Evolutionary conservation across 2,797 vertebrate species (phyloP).

Genomic region (Alosa sapidissima): DNA sequence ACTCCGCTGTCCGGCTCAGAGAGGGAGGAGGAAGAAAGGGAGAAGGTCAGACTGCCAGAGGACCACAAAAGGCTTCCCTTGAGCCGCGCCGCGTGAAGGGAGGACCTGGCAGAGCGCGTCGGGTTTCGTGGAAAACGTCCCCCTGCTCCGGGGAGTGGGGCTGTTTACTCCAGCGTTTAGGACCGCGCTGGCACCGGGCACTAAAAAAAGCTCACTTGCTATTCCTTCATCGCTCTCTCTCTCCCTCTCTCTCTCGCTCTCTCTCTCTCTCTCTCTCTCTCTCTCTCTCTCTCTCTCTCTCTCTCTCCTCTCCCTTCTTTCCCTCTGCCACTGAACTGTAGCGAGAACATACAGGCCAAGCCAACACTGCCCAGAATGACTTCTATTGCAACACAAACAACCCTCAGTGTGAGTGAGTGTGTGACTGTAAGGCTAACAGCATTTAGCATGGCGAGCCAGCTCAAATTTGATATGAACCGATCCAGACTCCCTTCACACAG

Average conservation of each 20-base stretch:
- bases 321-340: not conserved
- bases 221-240: not conserved
- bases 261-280: slow-evolving; percentile 1
- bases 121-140: not conserved
- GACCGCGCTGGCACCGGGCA: not conserved
- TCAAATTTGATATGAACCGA: not conserved
- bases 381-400: slow-evolving; percentile 1
- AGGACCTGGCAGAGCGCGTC: not conserved
- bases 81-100: not conserved
- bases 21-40: not conserved
- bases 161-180: not conserved
- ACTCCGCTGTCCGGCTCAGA: not conserved
- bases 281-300: not conserved
- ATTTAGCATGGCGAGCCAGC: not conserved
- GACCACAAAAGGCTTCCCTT: slow-evolving; percentile 14
- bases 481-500: not conserved
- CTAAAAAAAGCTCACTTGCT: slow-evolving; percentile 4
- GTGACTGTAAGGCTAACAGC: not conserved
- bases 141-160: not conserved
- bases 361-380: not conserved
- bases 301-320: not conserved
- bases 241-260: not conserved
- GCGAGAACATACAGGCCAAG: not conserved
- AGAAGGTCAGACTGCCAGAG: not conserved
- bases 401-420: not conserved